Base-by-base conservation (phyloP, 2,113 vertebrate genomes). In the Glareola pratincola region DNA sequence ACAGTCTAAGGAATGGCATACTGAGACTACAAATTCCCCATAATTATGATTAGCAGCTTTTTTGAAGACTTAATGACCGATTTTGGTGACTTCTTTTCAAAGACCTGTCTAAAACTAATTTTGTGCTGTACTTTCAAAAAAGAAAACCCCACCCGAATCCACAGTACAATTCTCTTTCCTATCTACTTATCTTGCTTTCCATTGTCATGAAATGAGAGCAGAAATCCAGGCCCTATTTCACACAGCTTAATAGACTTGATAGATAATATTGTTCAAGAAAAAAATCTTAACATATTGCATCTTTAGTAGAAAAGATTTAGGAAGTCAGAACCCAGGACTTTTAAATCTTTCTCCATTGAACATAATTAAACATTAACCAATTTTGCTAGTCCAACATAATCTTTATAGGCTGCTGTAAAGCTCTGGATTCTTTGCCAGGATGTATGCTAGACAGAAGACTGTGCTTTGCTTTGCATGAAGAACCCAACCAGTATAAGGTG, bases 101-200 rank as follows among this genome's bases (percentile, higher is more conserved):
- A 18, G 47, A 41, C 4, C 4, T 50, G 8, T 50, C 39, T 90
- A 37, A 88, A 92, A 34, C 5, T 12, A n/a, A 4, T 75, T 81
- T 64, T 87, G 27, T 59, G 47, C 14, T 75, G 3, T 37, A 37
- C 9, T 68, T 87, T 36, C 1, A 45, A 63, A 92, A 60, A 39
- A n/a, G n/a, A n/a, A 57, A 4, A 0, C 1, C 12, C 8, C n/a
- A 56, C n/a, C 29, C 37, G 37, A 24, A n/a, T 41, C 10, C 30
- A 43, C 29, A 43, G 5, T 41, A 26, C 39, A 54, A 17, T 54
- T 77, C 9, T 74, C 60, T 91, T 75, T 85, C 68, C 18, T 51
- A 32, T 81, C 39, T 72, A 48, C 19, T 82, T 73, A 37, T 47
- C 30, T 92, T 50, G 12, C 71, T 85, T 85, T 39, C 22, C 24